Evolutionary conservation across 1,140 invertebrate species (phyloP).

Genomic region (Aphis craccivora): DNA sequence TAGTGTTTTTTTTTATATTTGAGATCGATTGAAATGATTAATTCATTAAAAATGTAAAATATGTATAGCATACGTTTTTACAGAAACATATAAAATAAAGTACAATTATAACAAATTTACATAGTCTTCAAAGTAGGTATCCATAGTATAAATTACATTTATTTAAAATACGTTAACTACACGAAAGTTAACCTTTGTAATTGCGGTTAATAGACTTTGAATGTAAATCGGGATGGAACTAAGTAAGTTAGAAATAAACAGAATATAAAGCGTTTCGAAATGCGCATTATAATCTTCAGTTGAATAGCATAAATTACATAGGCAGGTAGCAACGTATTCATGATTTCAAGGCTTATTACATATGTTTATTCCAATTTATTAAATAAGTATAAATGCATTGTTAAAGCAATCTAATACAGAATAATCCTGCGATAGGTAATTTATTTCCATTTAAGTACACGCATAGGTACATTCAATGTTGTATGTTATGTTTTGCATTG

Average conservation of each 20-base stretch:
- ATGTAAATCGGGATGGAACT: background rate
- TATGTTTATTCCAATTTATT: constrained; percentile 17
- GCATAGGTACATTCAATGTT: background rate
- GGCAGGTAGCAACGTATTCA: background rate
- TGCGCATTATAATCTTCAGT: background rate
- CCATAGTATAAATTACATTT: background rate
- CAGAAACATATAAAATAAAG: background rate
- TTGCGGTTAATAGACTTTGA: constrained; percentile 12
- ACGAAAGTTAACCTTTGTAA: constrained; percentile 18
- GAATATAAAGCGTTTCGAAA: constrained; percentile 13
- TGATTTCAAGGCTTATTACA: background rate
- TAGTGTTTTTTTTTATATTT: background rate
- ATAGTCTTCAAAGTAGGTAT: background rate
- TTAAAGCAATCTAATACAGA: background rate
- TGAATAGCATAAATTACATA: constrained; percentile 23
- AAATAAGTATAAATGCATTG: constrained; percentile 9
- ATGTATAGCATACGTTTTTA: background rate
- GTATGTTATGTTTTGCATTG: background rate
- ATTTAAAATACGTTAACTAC: background rate
- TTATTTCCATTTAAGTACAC: background rate
- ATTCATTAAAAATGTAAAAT: background rate
- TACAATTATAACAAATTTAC: background rate
- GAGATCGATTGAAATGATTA: background rate
- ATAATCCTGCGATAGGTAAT: background rate
- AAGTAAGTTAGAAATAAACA: constrained; percentile 19